Evolutionary conservation across 2,113 vertebrate genomes (phyloP).

Genomic region (Raphicerus campestris): DNA sequence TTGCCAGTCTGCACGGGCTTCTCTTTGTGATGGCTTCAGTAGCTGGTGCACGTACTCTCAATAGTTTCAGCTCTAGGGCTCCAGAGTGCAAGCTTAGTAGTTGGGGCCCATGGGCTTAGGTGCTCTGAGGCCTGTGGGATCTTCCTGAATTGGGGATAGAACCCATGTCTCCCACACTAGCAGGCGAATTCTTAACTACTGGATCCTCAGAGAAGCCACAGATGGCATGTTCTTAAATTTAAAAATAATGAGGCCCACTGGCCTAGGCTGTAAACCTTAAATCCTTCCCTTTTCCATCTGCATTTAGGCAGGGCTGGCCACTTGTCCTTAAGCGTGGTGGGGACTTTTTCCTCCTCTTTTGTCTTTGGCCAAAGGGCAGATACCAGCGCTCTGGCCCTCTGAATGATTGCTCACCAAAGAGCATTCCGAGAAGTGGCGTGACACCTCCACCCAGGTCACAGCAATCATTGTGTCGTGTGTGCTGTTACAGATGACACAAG

Average conservation of each 20-base stretch:
- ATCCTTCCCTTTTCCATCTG: not conserved
- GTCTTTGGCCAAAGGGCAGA: not conserved
- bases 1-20: not conserved
- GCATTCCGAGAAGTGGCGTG: not conserved
- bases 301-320: not conserved
- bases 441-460: not conserved
- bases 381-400: not conserved
- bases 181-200: not conserved
- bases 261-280: not conserved
- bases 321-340: not conserved
- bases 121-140: not conserved
- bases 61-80: not conserved
- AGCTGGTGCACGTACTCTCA: not conserved
- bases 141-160: not conserved
- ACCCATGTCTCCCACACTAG: not conserved
- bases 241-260: not conserved
- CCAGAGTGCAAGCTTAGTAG: not conserved
- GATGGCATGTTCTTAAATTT: not conserved
- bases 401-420: not conserved
- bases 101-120: not conserved
- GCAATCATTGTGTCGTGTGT: not conserved
- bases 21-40: not conserved
- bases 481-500: not conserved
- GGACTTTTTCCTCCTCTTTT: not conserved
- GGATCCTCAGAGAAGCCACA: not conserved